Base-by-base conservation (phyloP, 2,888 invertebrate genomes). In the Clanis bilineata region DNA sequence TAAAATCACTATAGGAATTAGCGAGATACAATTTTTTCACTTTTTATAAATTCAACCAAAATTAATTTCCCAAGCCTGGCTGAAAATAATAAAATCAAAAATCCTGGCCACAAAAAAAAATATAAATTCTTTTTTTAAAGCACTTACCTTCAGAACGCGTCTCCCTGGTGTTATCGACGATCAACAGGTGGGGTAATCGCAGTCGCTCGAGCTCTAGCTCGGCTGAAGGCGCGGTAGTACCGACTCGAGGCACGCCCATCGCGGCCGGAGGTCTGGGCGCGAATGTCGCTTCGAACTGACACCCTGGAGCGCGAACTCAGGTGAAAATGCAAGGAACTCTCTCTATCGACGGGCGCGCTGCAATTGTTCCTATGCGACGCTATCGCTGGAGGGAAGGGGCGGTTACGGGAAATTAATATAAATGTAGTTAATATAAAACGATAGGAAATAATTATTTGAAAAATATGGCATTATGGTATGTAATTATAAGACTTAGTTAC, bases 161-260 rank as follows among this genome's bases (percentile, higher is more conserved):
- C 76, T 89, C 87, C 70, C 88, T 82, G 72, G 90, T 85, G 70
- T 90, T 84, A 86, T 90, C 91, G 69, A 91, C 85, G 70, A 92
- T 90, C 89, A 92, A 90, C 90, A 91, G 88, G 91, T 91, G 88
- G 67, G 88, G 88, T 62, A 85, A 81, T 59, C 68, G 63, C 63
- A 65, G 59, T 58, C 81, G 83, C 73, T 79, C 76, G 83, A 83
- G 80, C 77, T 79, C 74, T 59, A 71, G 82, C 86, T 86, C 86
- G 84, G 84, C 81, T 69, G 82, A 73, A 64, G 69, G 72, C 75
- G 77, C 80, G 75, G 85, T 82, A 68, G 81, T 79, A 71, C 68
- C 79, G 76, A 80, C 77, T 76, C 82, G 82, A 76, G 79, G 71
- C 64, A 90, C 92, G 84, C 91, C 91, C 91, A 92, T 92, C 83